Base-by-base conservation (phyloP, 1,140 invertebrate species). In the Magallana angulata region DNA sequence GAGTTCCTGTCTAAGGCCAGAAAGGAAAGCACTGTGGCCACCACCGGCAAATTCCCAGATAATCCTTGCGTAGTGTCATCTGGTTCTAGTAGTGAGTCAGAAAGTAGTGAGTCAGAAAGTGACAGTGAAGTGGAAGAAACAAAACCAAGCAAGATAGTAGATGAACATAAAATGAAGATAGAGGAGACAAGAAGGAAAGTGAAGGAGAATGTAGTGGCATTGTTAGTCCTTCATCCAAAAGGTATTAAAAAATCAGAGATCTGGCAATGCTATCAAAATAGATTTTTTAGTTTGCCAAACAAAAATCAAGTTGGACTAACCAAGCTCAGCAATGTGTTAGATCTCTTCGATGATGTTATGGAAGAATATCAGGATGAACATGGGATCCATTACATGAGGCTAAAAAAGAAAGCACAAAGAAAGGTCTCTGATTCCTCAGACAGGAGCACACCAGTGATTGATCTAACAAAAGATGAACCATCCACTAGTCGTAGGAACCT, bases 241-340 rank as follows among this genome's bases (percentile, higher is more conserved):
- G 87, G 85, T 14, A 80, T 88, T 60, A 86, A 87, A 24, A 87
- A 88, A 59, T 36, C 14, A 11, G 80, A 87, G 30, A 85, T 87
- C 16, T 85, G 82, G 84, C 18, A 57, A n/a, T 24, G 59, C 9
- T 85, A 84, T 82, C 30, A 83, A 8, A 9, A 64, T 5, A 57
- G 18, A 71, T 85, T 71, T 16, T 30, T 48, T 14, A 16, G 24
- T 24, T 30, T 68, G 57, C 86, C 84, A 68, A 84, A 18, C n/a
- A 56, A 60, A 12, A 68, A 56, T 57, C 14, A 85, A 36, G 87
- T 82, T 58, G 89, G 89, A 24, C 24, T 89, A 14, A 82, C 82
- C 11, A 83, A 88, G 57, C 76, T 89, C n/a, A 64, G 58, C 12
- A 82, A 86, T 59, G 58, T 89, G 9, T 85, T 87, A 82, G 18